Base-by-base conservation (phyloP, 2,888 invertebrate species). In the Ernsta delagoae region DNA sequence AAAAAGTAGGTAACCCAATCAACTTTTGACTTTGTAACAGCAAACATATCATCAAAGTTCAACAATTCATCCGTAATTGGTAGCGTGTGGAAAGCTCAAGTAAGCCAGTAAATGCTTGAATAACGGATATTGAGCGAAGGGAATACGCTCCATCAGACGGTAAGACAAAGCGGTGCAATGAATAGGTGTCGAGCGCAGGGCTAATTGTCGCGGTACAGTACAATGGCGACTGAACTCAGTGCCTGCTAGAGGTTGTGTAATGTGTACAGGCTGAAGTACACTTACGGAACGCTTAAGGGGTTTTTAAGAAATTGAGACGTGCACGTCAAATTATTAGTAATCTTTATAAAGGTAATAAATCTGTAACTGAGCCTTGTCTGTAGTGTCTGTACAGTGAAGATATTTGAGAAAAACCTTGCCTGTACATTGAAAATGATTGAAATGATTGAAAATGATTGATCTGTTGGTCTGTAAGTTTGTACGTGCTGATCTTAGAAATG, bases 151-250 rank as follows among this genome's bases (percentile, higher is more conserved):
- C 74, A 76, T 76, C 77, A 80, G 76, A 78, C 74, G 70, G 73
- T 78, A 78, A 85, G 82, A 89, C 89, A 90, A 90, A 86, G 81
- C 82, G 69, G 70, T 72, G 75, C 81, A 86, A 88, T 91, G 88
- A 91, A 92, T 90, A 83, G 90, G 85, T 87, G 89, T 88, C 88
- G 84, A 77, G 83, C 76, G 80, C 90, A 88, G 84, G 80, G 50
- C 50, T 50, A 50, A 50, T 50, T 50, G 50, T 50, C 50, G 16
- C 12, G n/a, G 16, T 50, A 50, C 16, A 75, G 5, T 45, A 87
- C 85, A 87, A 87, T 85, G 75, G 83, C 9, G 41, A 16, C 50
- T 41, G 41, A 53, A 5, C 24, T 59, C 65, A 36, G 24, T n/a
- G 48, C 48, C 16, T 16, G 48, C 16, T 16, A 50, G 12, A 12